Evolutionary conservation across 2,797 vertebrate species (phyloP), one percentile per base, ranked within the genome.

Genomic region (Anabacerthia variegaticeps): DNA sequence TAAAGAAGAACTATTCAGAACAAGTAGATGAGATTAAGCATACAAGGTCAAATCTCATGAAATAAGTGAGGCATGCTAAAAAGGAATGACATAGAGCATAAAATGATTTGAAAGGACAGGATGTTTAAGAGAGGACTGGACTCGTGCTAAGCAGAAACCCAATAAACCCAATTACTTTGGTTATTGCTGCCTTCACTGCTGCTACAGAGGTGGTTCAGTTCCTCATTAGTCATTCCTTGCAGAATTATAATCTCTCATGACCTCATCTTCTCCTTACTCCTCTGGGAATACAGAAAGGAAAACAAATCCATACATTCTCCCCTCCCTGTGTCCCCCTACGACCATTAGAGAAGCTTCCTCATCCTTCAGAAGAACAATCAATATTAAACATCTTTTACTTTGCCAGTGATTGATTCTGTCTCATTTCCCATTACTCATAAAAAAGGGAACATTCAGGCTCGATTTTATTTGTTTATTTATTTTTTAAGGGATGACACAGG

Each of bases 11-110:
- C 67, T 91, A 74, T 89, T 95, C 88, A 88, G 88, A 95, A 85
- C 79, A 94, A 84, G 78, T 85, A 95, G 77, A 93, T 84, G 68
- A 88, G 88, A 94, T 97, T 89, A 97, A 82, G 85, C 96, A 88
- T 74, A 65, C 92, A 96, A 97, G 92, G 96, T 97, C 96, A 96
- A 89, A 96, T 93, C 67, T 86, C 56, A 63, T 46, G 34, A 90
- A 96, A 88, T 95, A 94, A 92, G 82, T 92, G 91, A 68, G 66
- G 76, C 87, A 68, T 91, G 95, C 94, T 93, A 91, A 94, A 95
- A 89, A 83, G 48, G 23, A 77, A 95, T 93, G 91, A 78, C 73
- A 62, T 12, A n/a, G 67, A 46, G 32, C 80, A 88, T 73, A 49
- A 73, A 79, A 51, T 86, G 76, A 89, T 95, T 88, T 93, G 95